Evolutionary conservation across 2,888 invertebrate species (phyloP).

Genomic region (Pyralis farinalis): DNA sequence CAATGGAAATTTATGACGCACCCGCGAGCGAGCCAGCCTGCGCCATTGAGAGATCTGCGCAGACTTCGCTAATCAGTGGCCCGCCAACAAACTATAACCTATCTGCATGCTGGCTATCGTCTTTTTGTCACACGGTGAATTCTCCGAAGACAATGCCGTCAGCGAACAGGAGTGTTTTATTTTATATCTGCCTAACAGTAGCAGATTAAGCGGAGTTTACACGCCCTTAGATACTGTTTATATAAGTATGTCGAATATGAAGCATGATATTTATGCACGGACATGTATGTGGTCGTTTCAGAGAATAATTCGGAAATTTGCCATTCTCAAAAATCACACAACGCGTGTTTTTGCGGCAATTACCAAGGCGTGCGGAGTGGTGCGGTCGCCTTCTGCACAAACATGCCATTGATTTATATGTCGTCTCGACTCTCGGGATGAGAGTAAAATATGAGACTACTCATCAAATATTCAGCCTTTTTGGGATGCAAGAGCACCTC

Average conservation of each 20-base stretch:
- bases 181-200: slow-evolving; percentile 11
- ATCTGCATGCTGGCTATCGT: slow-evolving; percentile 35
- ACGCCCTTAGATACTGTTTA: too few species aligned
- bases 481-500: slow-evolving; percentile 58
- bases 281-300: slow-evolving; percentile 8
- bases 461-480: slow-evolving; percentile 73
- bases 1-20: slow-evolving; percentile 81
- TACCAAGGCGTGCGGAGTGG: slow-evolving; percentile 68
- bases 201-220: slow-evolving; percentile 13
- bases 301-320: slow-evolving; percentile 69
- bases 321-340: slow-evolving; percentile 72
- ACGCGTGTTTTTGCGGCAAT: slow-evolving; percentile 75
- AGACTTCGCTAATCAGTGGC: slow-evolving; percentile 64
- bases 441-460: slow-evolving; percentile 73
- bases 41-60: slow-evolving; percentile 66
- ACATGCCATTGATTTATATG: slow-evolving; percentile 76
- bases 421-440: slow-evolving; percentile 53
- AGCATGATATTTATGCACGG: slow-evolving; percentile 7
- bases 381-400: slow-evolving; percentile 61
- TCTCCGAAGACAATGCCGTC: slow-evolving; percentile 22
- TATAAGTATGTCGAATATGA: too few species aligned
- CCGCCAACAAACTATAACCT: slow-evolving; percentile 45
- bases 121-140: slow-evolving; percentile 29
- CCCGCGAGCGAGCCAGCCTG: slow-evolving; percentile 57
- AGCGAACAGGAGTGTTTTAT: slow-evolving; percentile 16